phyloP scores from a whole-genome alignment of 2,113 vertebrate species.

The Mionectes macconnelli region DNA sequence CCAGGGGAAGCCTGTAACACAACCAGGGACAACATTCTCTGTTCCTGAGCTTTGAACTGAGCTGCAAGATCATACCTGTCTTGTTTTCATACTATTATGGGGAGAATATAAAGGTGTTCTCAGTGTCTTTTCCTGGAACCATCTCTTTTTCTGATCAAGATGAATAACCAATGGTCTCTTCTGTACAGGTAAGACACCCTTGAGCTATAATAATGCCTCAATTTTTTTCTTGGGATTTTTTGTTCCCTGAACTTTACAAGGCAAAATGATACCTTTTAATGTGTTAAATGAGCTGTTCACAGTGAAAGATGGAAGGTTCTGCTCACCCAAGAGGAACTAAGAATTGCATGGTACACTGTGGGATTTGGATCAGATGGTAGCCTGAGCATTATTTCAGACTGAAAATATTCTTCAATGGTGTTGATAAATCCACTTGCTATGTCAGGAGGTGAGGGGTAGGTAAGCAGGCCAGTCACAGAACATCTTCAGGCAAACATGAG shows the following conservation, averaged over 20 bases:
- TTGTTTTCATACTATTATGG: not conserved
- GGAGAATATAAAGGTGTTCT: not conserved
- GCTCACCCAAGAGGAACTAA: not conserved
- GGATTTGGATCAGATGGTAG: not conserved
- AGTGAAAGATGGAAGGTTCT: conserved; percentile 9
- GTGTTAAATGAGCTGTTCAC: conserved; percentile 26
- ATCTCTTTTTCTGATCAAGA: not conserved
- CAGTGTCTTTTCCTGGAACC: not conserved
- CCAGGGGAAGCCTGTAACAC: not conserved
- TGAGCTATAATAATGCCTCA: not conserved
- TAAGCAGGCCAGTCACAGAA: not conserved
- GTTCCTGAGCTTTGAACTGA: not conserved
- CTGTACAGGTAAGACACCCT: not conserved
- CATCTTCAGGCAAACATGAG: not conserved
- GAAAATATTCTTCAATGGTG: not conserved
- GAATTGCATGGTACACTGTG: not conserved
- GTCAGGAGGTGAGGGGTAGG: conserved; percentile 19
- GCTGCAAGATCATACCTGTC: not conserved
- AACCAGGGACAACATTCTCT: not conserved
- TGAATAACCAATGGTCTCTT: not conserved
- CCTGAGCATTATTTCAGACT: not conserved
- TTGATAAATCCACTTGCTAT: not conserved
- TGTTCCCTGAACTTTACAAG: not conserved
- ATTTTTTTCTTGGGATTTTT: not conserved
- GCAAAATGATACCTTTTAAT: not conserved